Evolutionary conservation across 1,140 invertebrate genomes (phyloP).

Genomic region (Lerema accius): DNA sequence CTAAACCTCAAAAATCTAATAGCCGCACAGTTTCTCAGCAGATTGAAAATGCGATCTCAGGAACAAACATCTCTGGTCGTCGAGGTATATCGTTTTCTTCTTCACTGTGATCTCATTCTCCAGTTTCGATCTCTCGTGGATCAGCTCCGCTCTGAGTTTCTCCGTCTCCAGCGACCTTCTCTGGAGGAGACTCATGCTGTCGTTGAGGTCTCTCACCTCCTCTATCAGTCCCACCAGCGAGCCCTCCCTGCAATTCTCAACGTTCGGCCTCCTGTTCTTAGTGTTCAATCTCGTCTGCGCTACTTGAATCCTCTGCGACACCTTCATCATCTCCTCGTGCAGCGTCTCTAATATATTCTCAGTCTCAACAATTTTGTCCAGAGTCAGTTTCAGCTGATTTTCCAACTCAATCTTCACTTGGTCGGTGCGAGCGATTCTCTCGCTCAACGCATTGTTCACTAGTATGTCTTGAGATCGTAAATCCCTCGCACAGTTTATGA

Average conservation of each 20-base stretch:
- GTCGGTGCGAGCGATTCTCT: conserved; percentile 85
- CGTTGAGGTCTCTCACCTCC: conserved; percentile 86
- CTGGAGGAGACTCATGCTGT: conserved; percentile 84
- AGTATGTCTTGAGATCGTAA: conserved; percentile 87
- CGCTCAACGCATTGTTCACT: conserved; percentile 85
- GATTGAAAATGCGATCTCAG: conserved; percentile 87
- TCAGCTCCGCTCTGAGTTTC: conserved; percentile 83
- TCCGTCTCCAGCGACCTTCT: conserved; percentile 85
- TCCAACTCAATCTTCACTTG: conserved; percentile 85
- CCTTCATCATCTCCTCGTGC: conserved; percentile 84
- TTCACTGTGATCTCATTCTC: conserved; percentile 89
- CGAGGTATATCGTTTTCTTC: conserved; percentile 86
- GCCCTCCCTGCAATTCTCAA: conserved; percentile 88
- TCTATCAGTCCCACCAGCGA: conserved; percentile 86
- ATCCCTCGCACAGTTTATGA: conserved; percentile 86
- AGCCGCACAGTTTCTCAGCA: conserved; percentile 84
- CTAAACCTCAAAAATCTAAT: too few species aligned
- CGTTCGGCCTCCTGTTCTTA: conserved; percentile 84
- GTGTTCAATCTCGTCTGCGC: conserved; percentile 89
- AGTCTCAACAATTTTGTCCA: conserved; percentile 85
- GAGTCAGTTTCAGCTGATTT: conserved; percentile 83
- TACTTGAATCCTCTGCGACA: conserved; percentile 88
- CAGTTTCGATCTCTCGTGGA: conserved; percentile 83
- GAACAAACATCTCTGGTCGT: conserved; percentile 85
- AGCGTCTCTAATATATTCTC: conserved; percentile 87